phyloP scores from a whole-genome alignment of 2,797 vertebrate genomes.

The Bucorvus abyssinicus region DNA sequence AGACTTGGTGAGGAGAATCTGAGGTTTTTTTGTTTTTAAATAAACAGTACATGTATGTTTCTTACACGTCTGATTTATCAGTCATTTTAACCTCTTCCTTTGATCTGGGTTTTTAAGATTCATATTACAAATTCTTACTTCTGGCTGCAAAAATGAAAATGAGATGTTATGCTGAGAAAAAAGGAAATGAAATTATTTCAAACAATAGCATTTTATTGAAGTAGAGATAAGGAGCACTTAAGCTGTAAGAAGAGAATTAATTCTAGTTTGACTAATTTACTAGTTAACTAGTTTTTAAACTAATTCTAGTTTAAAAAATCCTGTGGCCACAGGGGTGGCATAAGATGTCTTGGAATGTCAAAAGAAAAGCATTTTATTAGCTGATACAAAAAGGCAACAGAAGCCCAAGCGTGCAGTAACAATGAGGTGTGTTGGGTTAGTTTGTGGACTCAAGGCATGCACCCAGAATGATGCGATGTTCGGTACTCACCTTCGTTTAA shows the following conservation, averaged over 20 bases:
- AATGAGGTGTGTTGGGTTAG: neutral
- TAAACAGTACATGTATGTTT: neutral
- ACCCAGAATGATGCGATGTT: neutral
- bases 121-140: neutral
- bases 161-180: neutral
- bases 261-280: neutral
- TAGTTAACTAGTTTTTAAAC: too few species aligned
- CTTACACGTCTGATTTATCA: neutral
- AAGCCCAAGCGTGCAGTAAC: neutral
- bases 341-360: neutral
- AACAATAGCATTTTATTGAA: neutral
- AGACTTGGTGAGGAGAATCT: neutral
- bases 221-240: neutral
- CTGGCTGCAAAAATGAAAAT: neutral
- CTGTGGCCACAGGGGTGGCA: neutral
- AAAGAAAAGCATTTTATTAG: neutral
- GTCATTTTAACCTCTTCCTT: neutral
- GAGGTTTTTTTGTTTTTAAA: neutral
- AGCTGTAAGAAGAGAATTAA: neutral
- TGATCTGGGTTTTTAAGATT: neutral
- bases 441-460: neutral
- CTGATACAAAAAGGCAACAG: neutral
- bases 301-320: neutral
- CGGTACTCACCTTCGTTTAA: neutral
- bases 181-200: neutral